Evolutionary conservation across 1,140 invertebrate species (phyloP).

Genomic region (Augochlora pura): DNA sequence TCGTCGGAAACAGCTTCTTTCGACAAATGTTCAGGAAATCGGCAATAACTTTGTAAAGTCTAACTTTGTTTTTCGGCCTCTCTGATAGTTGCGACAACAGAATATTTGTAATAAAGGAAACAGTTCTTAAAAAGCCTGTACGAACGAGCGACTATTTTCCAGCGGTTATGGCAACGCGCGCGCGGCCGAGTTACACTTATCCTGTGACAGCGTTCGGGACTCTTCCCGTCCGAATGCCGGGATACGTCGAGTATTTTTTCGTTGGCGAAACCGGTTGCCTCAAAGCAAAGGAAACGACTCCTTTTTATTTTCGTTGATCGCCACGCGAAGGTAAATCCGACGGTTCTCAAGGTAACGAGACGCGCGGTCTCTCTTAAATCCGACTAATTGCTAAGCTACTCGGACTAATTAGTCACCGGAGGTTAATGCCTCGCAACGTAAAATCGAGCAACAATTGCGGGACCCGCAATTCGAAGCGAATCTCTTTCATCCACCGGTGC

Average conservation of each 20-base stretch:
- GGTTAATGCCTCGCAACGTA: slow-evolving; percentile 24
- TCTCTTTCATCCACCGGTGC: not conserved
- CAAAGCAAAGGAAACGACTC: slow-evolving; percentile 4
- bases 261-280: slow-evolving; percentile 39
- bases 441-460: slow-evolving; percentile 3
- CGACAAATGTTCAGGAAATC: too few species aligned
- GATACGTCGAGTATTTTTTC: slow-evolving; percentile 29
- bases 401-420: slow-evolving; percentile 9
- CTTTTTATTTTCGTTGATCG: slow-evolving; percentile 42
- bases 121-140: too few species aligned
- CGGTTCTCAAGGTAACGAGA: slow-evolving; percentile 11
- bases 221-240: not conserved
- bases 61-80: too few species aligned
- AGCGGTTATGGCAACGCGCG: not conserved
- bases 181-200: not conserved
- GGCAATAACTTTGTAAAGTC: too few species aligned
- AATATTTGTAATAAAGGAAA: too few species aligned
- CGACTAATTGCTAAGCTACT: slow-evolving; percentile 23
- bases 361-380: slow-evolving; percentile 22
- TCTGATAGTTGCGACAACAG: too few species aligned
- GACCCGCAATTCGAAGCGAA: not conserved
- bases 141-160: too few species aligned
- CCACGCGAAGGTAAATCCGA: slow-evolving; percentile 25
- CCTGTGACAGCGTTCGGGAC: not conserved
- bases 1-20: too few species aligned